phyloP scores from a whole-genome alignment of 2,888 invertebrate species.

The Bugula neritina region DNA sequence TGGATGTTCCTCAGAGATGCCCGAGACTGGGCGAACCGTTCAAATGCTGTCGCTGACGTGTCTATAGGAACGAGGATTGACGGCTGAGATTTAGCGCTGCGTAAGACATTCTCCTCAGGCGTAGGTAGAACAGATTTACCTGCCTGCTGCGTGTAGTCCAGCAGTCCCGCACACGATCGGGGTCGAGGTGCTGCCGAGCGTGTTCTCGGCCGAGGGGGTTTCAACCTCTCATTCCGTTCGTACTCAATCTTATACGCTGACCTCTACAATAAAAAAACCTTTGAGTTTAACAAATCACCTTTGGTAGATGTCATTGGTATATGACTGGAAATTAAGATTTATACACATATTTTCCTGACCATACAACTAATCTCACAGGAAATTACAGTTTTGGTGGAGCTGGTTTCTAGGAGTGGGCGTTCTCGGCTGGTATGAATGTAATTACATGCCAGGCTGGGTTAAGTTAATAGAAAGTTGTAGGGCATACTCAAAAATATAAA shows the following conservation, averaged over 20 bases:
- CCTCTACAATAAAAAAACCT: too few relatives aligned
- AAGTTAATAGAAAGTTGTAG: too few relatives aligned
- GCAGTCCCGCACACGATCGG: constrained; percentile 4
- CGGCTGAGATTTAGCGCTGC: constrained; percentile 53
- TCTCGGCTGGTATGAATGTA: too few relatives aligned
- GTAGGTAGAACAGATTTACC: background rate
- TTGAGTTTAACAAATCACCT: too few relatives aligned
- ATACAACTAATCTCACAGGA: too few relatives aligned
- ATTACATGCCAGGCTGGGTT: too few relatives aligned
- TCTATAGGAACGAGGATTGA: constrained; percentile 83
- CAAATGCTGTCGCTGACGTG: constrained; percentile 78
- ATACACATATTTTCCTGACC: too few relatives aligned
- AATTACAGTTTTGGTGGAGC: too few relatives aligned
- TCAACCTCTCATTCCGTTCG: constrained; percentile 22
- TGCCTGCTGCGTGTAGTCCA: background rate
- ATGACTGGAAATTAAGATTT: too few relatives aligned
- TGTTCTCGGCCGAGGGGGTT: constrained; percentile 6
- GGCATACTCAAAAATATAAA: too few relatives aligned
- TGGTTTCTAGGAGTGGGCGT: too few relatives aligned
- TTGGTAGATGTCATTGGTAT: too few relatives aligned
- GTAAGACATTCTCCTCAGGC: background rate
- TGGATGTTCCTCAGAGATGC: constrained; percentile 11
- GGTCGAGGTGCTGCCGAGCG: constrained; percentile 18
- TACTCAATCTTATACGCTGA: background rate
- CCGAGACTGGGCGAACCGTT: constrained; percentile 43